phyloP scores from a whole-genome alignment of 1,140 invertebrate genomes.

The Apis laboriosa region DNA sequence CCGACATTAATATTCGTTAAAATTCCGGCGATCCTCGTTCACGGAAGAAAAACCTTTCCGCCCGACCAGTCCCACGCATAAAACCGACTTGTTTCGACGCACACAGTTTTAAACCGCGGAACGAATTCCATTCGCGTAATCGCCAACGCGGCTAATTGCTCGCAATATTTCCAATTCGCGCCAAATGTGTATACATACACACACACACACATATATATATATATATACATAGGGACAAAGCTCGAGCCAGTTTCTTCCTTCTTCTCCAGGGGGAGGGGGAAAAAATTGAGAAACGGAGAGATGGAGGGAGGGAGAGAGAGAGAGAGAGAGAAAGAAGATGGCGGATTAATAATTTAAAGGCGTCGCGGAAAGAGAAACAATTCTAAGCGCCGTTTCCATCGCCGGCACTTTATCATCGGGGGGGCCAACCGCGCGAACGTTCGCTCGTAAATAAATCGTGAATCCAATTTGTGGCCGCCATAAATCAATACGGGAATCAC shows the following conservation, averaged over 20 bases:
- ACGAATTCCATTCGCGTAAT: conserved; percentile 35
- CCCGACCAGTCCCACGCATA: background rate
- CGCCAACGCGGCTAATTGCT: conserved; percentile 30
- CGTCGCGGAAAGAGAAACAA: conserved; percentile 45
- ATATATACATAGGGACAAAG: no score
- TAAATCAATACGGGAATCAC: conserved; percentile 54
- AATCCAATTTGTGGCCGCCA: conserved; percentile 51
- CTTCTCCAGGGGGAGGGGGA: background rate
- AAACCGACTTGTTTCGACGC: background rate
- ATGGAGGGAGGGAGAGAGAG: no score
- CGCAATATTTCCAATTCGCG: background rate
- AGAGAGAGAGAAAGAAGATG: background rate
- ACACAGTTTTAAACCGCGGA: background rate
- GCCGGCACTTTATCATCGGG: conserved; percentile 37
- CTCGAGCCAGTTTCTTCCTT: background rate
- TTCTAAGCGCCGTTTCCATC: conserved; percentile 29
- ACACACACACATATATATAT: no score
- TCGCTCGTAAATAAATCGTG: conserved; percentile 53
- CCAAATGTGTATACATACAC: no score
- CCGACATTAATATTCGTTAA: background rate
- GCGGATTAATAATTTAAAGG: conserved; percentile 19
- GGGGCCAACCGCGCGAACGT: conserved; percentile 18
- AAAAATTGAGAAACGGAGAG: background rate
- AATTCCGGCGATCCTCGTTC: background rate
- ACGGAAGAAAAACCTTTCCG: conserved; percentile 3